phyloP scores from a whole-genome alignment of 2,888 invertebrate genomes.

The Harpagoxenus sublaevis region DNA sequence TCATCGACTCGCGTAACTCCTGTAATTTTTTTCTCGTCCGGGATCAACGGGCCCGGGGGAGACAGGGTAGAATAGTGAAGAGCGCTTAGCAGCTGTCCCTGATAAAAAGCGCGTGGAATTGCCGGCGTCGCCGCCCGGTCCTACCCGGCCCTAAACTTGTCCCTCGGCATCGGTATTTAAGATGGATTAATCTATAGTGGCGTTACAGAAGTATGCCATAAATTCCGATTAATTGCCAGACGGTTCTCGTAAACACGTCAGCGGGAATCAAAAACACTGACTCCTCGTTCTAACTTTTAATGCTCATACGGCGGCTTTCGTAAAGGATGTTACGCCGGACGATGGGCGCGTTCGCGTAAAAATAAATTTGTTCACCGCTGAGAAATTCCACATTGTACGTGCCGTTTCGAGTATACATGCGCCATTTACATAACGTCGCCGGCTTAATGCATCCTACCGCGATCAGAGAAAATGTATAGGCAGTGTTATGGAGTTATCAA shows the following conservation, averaged over 20 bases:
- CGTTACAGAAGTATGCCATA: conserved; percentile 78
- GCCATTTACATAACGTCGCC: conserved; percentile 40
- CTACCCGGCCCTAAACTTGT: conserved; percentile 73
- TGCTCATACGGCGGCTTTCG: conserved; percentile 14
- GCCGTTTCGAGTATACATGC: conserved; percentile 37
- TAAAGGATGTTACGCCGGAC: conserved; percentile 26
- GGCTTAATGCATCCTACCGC: background rate
- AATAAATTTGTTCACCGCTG: conserved; percentile 54
- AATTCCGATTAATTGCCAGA: conserved; percentile 83
- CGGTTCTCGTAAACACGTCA: conserved; percentile 79
- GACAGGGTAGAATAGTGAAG: conserved; percentile 46
- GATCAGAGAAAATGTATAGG: conserved; percentile 30
- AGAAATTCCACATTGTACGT: conserved; percentile 28
- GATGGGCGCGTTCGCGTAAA: conserved; percentile 53
- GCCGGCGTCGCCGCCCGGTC: conserved; percentile 59
- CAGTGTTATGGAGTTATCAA: conserved; percentile 32
- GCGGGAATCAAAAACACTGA: conserved; percentile 72
- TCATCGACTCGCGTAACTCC: conserved; percentile 63
- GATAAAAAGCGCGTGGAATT: conserved; percentile 75
- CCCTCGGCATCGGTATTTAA: conserved; percentile 69
- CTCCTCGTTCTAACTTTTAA: conserved; percentile 47
- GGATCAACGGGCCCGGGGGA: background rate
- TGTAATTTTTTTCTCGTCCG: conserved; percentile 69
- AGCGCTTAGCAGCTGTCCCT: conserved; percentile 79
- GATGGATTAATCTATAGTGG: conserved; percentile 80